These are phyloP conservation scores for Paratrypauchen microcephalus DNA, from an alignment of 2,797 vertebrate genomes.

Conservation along the genomic window DNA sequence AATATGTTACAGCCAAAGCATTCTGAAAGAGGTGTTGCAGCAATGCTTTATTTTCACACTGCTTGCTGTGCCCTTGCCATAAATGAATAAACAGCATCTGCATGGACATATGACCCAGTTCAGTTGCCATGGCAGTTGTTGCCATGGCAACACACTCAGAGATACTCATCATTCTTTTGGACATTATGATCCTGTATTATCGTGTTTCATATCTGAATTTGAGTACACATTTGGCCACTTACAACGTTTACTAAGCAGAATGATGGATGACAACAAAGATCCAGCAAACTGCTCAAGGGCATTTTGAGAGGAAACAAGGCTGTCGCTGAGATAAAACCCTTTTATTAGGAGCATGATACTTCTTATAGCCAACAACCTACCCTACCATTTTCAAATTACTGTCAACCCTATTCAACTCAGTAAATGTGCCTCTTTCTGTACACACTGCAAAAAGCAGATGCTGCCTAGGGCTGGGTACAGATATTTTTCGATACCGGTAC, in stretches of 20 bases:
- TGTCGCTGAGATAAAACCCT: slow-evolving; percentile 45
- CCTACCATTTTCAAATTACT: slow-evolving; percentile 55
- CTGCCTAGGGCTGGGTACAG: no score
- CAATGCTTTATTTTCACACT: slow-evolving; percentile 26
- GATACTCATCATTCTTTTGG: slow-evolving; percentile 48
- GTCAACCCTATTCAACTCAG: slow-evolving; percentile 23
- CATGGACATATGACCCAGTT: slow-evolving; percentile 71
- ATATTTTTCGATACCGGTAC: no score
- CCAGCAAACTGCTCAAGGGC: slow-evolving; percentile 39
- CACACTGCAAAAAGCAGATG: slow-evolving; percentile 1
- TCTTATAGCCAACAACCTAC: slow-evolving; percentile 36
- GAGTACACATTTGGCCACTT: slow-evolving; percentile 1
- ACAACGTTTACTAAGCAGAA: neutral
- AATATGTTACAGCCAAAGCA: slow-evolving; percentile 14
- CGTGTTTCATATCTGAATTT: slow-evolving; percentile 18
- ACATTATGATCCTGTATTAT: slow-evolving; percentile 29
- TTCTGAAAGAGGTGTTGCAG: slow-evolving; percentile 5
- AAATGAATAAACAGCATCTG: slow-evolving; percentile 61
- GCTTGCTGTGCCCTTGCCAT: slow-evolving; percentile 32
- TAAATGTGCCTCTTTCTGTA: slow-evolving; percentile 10
- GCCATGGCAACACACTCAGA: slow-evolving; percentile 59
- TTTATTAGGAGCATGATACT: slow-evolving; percentile 46
- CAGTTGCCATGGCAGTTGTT: slow-evolving; percentile 74
- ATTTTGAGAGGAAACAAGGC: slow-evolving; percentile 50
- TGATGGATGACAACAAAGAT: slow-evolving; percentile 26